These are phyloP conservation scores for Paedocypris micromegethes DNA, from an alignment of 2,797 vertebrate species.

Conservation along the genomic window DNA sequence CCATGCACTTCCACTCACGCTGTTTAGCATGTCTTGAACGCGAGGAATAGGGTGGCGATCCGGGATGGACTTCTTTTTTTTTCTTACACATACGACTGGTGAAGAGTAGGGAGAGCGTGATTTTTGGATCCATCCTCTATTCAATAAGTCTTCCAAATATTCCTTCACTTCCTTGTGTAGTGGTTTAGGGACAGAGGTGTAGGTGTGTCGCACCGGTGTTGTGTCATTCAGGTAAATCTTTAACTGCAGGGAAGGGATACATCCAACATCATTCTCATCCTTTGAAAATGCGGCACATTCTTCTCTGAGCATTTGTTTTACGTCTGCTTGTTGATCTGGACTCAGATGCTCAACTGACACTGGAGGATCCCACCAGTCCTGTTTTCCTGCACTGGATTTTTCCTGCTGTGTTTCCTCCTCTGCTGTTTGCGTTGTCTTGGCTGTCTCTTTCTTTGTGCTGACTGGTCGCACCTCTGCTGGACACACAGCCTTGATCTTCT, in stretches of 20 bases:
- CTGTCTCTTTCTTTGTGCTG: neutral
- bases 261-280: conserved; percentile 35
- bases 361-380: neutral
- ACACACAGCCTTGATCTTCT: neutral
- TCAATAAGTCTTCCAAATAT: conserved; percentile 23
- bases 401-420: neutral
- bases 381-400: neutral
- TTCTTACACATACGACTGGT: conserved; percentile 17
- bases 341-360: no score
- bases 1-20: neutral
- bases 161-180: conserved; percentile 46
- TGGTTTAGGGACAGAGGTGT: conserved; percentile 14
- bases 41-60: conserved; percentile 7
- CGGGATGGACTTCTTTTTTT: conserved; percentile 1
- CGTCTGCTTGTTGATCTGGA: no score
- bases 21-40: conserved; percentile 5
- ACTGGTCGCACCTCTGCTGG: neutral
- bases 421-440: neutral
- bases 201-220: conserved; percentile 21
- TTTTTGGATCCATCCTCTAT: conserved; percentile 25
- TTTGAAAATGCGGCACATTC: conserved; percentile 40
- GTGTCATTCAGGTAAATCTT: conserved; percentile 32
- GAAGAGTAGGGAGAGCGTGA: conserved; percentile 28
- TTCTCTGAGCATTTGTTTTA: conserved; percentile 31
- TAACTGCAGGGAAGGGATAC: conserved; percentile 28